Evolutionary conservation across 2,113 vertebrate genomes (phyloP), one percentile per base, ranked within the genome.

Genomic region (Stegostoma tigrinum): DNA sequence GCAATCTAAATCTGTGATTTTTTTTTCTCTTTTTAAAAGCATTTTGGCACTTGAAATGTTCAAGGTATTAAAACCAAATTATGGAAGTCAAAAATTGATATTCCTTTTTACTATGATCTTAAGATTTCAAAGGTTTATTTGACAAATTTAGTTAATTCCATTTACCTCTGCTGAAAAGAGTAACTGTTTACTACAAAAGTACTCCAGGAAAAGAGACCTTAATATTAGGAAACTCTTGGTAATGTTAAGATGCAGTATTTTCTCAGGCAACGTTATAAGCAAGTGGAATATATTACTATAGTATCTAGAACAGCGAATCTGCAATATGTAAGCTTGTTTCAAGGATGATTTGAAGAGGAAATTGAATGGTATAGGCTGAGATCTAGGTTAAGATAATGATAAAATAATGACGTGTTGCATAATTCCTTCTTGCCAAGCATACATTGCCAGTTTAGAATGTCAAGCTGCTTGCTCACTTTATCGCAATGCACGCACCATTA

Each of bases 381-480:
- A 93, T 93, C 89, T 93, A 66, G 89, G 89, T 93, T 93, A 93
- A 93, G 61, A 93, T 93, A 93, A 67, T 67, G 61, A n/a, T 66
- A 8, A 38, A 64, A 66, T 67, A 8, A 93, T 66, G 89, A 93
- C n/a, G n/a, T 19, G 67, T 66, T 93, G n/a, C n/a, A 67, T 93
- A 66, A 93, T 93, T 93, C 34, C 34, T 93, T 93, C 30, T 66
- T 42, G 30, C 19, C 34, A 66, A 34, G n/a, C 89, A 38, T 23
- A 38, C 42, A 93, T n/a, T 38, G 34, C 5, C 21, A 91, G 15
- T 66, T 66, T 66, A 66, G 61, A 91, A 91, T 23, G 89, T 21
- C 55, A 66, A 19, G 89, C n/a, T 34, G 38, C 55, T 64, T 42
- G 30, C 61, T 91, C 61, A 38, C 17, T 38, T 90, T 38, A 83